Conservation (phyloP, 92 coral and sea anemone genomes). For the Actinostola sp. region DNA sequence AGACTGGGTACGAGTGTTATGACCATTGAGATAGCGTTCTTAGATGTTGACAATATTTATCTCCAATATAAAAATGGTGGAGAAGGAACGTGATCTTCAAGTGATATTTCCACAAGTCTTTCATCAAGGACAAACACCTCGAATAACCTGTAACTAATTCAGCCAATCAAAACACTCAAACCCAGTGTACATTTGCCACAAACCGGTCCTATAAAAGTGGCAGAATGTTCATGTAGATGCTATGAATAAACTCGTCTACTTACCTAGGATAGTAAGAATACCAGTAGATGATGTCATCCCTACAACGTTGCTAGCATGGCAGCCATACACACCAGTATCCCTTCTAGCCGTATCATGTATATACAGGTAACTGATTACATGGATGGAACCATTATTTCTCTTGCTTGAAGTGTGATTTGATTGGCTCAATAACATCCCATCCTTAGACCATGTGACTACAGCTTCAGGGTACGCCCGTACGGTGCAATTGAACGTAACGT, state of each 20-base stretch:
- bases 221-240: too few species aligned
- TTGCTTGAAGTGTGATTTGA: neutral
- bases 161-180: too few species aligned
- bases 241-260: neutral
- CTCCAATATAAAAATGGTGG: too few species aligned
- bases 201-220: too few species aligned
- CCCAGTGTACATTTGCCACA: too few species aligned
- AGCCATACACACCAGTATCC: conserved; percentile 43
- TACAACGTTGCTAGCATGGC: conserved; percentile 34
- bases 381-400: neutral
- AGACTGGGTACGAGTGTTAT: too few species aligned
- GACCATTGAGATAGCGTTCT: too few species aligned
- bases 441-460: conserved; percentile 50
- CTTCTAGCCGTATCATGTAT: neutral
- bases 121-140: too few species aligned
- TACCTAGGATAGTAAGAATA: conserved; percentile 46
- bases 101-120: too few species aligned
- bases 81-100: too few species aligned
- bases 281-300: neutral
- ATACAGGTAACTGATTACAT: conserved; percentile 8
- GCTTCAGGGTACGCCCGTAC: conserved; percentile 65
- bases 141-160: too few species aligned
- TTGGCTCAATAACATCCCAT: conserved; percentile 14
- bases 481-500: conserved; percentile 43
- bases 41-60: too few species aligned